Base-by-base conservation (phyloP, 2,113 vertebrate genomes). In the Pseudorhombus dupliciocellatus region DNA sequence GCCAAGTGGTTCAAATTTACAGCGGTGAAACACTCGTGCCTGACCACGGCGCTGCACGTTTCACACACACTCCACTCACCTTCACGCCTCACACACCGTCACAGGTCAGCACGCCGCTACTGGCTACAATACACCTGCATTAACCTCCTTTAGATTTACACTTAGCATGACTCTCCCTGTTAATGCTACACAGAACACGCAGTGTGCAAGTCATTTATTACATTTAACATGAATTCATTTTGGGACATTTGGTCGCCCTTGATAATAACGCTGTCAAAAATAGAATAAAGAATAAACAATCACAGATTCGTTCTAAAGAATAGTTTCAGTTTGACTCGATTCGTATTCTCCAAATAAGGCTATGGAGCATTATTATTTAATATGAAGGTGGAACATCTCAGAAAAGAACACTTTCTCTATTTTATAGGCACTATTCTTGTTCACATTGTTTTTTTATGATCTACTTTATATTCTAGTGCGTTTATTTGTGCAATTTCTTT, bases 11-110 rank as follows among this genome's bases (percentile, higher is more conserved):
- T 63, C 51, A 75, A 54, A 75, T 80, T 52, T 73, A 80, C 66
- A 70, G 53, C 25, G 28, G 46, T 44, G 73, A 81, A 81, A 79
- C 59, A 56, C 37, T 74, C 69, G 57, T 52, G 48, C 40, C 34
- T 58, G 68, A 61, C 53, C 46, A 70, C 42, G 31, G 37, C 37
- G 2, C 10, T 26, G 51, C 14, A n/a, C 60, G 61, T 57, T 46
- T 77, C 68, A 63, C 44, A 18, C 10, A 15, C 66, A 64, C 56
- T 55, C 50, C 51, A 8, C 71, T 75, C 67, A 34, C 72, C 72
- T 73, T 76, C 72, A 73, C 66, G 42, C 1, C 44, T 22, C 57
- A 46, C 26, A 34, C 46, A 52, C n/a, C 48, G 18, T 7, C 7
- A 55, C 16, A 50, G 8, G 50, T 22, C 50, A 51, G n/a, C 11